Conservation (phyloP, 2,113 vertebrate species). For the Peucedramus taeniatus region DNA sequence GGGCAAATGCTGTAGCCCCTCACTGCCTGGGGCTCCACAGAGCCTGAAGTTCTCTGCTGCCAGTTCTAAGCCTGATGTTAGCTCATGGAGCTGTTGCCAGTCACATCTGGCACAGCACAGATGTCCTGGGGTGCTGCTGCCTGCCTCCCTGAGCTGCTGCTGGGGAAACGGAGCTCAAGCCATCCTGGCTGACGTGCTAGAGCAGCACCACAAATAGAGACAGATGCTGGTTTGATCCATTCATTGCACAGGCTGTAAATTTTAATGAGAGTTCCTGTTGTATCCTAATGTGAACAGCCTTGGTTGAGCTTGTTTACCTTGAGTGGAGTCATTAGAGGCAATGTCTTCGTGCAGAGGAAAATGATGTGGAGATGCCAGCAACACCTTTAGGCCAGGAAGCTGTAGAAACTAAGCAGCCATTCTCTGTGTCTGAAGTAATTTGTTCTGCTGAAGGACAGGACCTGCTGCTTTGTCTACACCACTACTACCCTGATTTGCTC, state of each 20-base stretch:
- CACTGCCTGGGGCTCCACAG: accelerated
- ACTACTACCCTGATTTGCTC: not conserved
- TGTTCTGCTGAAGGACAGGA: not conserved
- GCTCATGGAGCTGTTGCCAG: not conserved
- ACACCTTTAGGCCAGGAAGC: not conserved
- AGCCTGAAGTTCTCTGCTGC: not conserved
- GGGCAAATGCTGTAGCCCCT: accelerated
- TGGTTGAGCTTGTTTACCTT: not conserved
- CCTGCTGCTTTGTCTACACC: not conserved
- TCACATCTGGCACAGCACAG: not conserved
- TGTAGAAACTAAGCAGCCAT: not conserved
- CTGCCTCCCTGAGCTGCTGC: not conserved
- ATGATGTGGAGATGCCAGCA: not conserved
- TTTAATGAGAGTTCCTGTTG: not conserved
- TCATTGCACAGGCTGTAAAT: not conserved
- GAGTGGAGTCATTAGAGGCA: not conserved
- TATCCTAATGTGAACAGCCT: not conserved
- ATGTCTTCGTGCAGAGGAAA: not conserved
- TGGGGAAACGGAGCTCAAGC: not conserved
- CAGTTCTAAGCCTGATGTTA: not conserved
- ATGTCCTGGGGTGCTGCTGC: not conserved
- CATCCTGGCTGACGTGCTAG: not conserved
- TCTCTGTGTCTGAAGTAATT: not conserved
- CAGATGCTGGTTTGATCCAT: not conserved
- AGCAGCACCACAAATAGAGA: not conserved